Base-by-base conservation (phyloP, 2,888 invertebrate genomes). In the Charanyca ferruginea region DNA sequence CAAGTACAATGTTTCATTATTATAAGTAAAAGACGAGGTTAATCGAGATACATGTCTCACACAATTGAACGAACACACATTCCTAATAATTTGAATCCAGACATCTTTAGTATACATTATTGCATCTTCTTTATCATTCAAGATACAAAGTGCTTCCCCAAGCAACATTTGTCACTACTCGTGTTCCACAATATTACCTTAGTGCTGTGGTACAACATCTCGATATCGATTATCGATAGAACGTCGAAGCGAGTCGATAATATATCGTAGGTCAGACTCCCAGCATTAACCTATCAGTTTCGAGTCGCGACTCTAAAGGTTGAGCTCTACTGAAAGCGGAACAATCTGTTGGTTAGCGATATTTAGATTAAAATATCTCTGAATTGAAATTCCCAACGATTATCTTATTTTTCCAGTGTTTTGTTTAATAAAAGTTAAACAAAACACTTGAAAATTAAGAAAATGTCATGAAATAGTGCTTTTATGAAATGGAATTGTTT, bases 261-360 rank as follows among this genome's bases (percentile, higher is more conserved):
- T 82, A 80, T 83, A 85, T 84, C 45, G 81, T 66, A 73, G 83
- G 84, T 79, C 81, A 84, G 73, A 70, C 68, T 74, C 79, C 76
- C 73, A 72, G 77, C 77, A 78, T 85, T 85, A 84, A 86, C 85
- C 85, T 80, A 81, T 81, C 85, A 83, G 81, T 85, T 80, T 66
- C 49, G 67, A 73, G 72, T 55, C 63, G 58, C 64, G 69, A 23
- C 51, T 54, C 32, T 53, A 47, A 28, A 28, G 66, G 1, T 54
- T 4, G 9, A 18, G 32, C 5, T 54, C 0, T 45, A 74, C 0
- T 38, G 25, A 32, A 44, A 72, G 80, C 68, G 57, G 51, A n/a
- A 51, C 62, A 20, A 64, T 42, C 11, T 25, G 3, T 20, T 32
- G 61, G 3, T 59, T 59, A n/a, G 54, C 70, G 48, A 59, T 55